phyloP scores from a whole-genome alignment of 2,113 vertebrate species.

The Gorilla gorilla region DNA sequence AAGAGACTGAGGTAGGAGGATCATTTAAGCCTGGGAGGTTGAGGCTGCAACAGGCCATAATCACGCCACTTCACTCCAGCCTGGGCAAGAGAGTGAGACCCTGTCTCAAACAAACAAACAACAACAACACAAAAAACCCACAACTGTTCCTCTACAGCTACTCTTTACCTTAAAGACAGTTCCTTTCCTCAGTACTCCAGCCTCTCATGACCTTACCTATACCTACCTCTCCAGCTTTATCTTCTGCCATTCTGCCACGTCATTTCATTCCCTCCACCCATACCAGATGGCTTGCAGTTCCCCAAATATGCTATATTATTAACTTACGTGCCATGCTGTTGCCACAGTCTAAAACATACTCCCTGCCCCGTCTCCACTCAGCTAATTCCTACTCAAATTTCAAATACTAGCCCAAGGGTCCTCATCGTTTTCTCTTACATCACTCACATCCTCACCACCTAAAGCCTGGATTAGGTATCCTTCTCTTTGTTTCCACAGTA shows the following conservation, averaged over 20 bases:
- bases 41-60: too few species aligned
- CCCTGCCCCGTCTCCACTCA: not conserved
- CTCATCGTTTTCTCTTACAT: not conserved
- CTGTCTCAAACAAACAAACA: too few species aligned
- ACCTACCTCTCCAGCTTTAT: not conserved
- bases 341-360: not conserved
- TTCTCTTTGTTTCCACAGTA: not conserved
- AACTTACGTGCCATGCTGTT: not conserved
- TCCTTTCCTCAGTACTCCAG: not conserved
- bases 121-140: too few species aligned
- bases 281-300: not conserved
- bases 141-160: not conserved
- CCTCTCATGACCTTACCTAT: not conserved
- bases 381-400: not conserved
- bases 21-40: too few species aligned
- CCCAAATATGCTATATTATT: not conserved
- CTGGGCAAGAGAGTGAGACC: too few species aligned
- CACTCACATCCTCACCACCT: not conserved
- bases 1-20: too few species aligned
- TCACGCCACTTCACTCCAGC: too few species aligned
- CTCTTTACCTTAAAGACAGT: not conserved
- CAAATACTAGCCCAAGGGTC: not conserved
- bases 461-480: not conserved
- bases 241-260: not conserved
- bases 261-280: not conserved